Conservation (phyloP, 1,140 invertebrate species). For the Aethina tumida region DNA sequence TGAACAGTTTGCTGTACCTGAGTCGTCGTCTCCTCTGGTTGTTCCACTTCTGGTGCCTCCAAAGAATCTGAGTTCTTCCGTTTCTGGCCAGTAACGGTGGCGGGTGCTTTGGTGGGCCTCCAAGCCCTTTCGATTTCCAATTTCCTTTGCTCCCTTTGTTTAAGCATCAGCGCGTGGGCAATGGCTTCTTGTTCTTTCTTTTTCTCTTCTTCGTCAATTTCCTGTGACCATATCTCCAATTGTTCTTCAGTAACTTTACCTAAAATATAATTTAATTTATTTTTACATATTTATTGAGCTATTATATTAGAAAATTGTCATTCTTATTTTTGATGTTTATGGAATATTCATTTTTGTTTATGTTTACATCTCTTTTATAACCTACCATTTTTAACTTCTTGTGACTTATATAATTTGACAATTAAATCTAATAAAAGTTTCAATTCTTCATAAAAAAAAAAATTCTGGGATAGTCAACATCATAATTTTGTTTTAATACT, state of each 20-base stretch:
- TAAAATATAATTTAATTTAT: conserved; percentile 10
- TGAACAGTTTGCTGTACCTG: conserved; percentile 14
- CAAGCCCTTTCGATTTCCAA: conserved; percentile 46
- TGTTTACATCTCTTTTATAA: too few relatives aligned
- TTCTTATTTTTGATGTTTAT: not conserved
- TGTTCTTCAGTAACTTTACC: conserved; percentile 52
- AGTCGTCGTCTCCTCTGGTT: conserved; percentile 28
- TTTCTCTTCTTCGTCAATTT: conserved; percentile 61
- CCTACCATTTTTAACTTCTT: too few relatives aligned
- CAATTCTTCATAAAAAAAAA: too few relatives aligned
- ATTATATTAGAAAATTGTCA: not conserved
- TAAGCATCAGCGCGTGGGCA: conserved; percentile 53
- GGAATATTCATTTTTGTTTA: conserved; percentile 20
- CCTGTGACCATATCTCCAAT: conserved; percentile 58
- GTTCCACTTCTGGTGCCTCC: conserved; percentile 33
- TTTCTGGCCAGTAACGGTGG: conserved; percentile 23
- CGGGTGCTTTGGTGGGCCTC: conserved; percentile 34
- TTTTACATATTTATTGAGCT: conserved; percentile 2
- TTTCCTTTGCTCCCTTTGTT: conserved; percentile 57
- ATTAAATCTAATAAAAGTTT: too few relatives aligned
- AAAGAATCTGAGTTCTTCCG: conserved; percentile 31
- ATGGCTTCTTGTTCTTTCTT: conserved; percentile 55
- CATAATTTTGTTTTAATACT: too few relatives aligned
- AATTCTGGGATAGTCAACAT: too few relatives aligned
- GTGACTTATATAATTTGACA: too few relatives aligned